Base-by-base conservation (phyloP, 1,140 invertebrate species). In the Latrodectus geometricus region DNA sequence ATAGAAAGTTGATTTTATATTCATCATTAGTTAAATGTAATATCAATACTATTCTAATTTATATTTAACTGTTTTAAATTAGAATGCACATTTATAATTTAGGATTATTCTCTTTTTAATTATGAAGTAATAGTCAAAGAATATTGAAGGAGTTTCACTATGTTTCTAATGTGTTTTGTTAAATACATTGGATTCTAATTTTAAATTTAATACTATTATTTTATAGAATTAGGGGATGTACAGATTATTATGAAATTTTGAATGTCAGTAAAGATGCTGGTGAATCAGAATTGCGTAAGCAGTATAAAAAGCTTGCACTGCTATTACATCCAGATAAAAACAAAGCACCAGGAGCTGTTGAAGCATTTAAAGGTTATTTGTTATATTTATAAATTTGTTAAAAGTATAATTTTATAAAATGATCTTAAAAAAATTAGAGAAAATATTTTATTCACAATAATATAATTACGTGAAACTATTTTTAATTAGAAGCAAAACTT, bases 261-360 rank as follows among this genome's bases (percentile, higher is more conserved):
- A 94, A 95, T n/a, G 94, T 99, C 0, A 94, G 92, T 7, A 99
- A 99, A 91, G 96, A 98, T 78, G 96, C 96, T 4, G 96, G 95
- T 8, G 98, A 99, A 90, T 95, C 94, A 54, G 97, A 99, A 89
- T 94, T 99, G 50, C 99, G 99, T 91, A 99, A 98, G 91, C 94
- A 97, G 0, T 99, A 99, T 91, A 96, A 97, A 90, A 99, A 99
- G 92, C 92, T 99, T 86, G 98, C 98, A 0, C 92, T 99, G 66
- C 95, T 97, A 90, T 94, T 99, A 89, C 98, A 99, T 93, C 98
- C 98, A 0, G 98, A 99, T 90, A 99, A 99, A 92, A 99, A 99
- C 90, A 97, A 98, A 92, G 96, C 96, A 48, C 98, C 98, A 1
- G 97, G 98, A 9, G 94, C 98, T 35, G 95, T 94, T 20, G 98